Conservation (phyloP, 2,888 invertebrate genomes). For the Hypolimnas misippus region DNA sequence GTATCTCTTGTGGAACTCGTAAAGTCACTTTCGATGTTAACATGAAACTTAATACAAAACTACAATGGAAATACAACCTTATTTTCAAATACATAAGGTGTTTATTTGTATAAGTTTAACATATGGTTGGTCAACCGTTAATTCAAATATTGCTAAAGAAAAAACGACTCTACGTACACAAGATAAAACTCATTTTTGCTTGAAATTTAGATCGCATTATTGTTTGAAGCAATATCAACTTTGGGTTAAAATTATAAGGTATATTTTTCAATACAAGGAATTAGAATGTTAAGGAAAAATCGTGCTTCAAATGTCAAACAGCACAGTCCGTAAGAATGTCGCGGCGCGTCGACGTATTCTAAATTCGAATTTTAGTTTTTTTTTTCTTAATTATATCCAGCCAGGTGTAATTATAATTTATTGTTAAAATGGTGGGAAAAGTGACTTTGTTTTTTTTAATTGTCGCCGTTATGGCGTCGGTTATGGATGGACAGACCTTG, state of each 20-base stretch:
- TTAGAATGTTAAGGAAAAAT: constrained; percentile 48
- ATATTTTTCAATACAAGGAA: constrained; percentile 29
- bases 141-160: constrained; percentile 1
- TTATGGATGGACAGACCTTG: constrained; percentile 72
- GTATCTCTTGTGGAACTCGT: constrained; percentile 39
- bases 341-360: constrained; percentile 54
- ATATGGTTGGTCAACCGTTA: constrained; percentile 48
- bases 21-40: constrained; percentile 49
- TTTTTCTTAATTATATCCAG: constrained; percentile 32
- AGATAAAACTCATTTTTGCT: constrained; percentile 28
- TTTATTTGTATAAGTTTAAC: constrained; percentile 9
- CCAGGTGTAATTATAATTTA: not conserved
- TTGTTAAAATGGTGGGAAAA: constrained; percentile 54
- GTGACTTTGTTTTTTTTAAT: constrained; percentile 55
- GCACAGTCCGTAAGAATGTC: constrained; percentile 54
- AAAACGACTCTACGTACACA: constrained; percentile 9
- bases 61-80: constrained; percentile 30
- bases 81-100: not conserved
- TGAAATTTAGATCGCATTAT: not conserved
- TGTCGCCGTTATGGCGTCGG: constrained; percentile 55
- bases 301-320: constrained; percentile 59
- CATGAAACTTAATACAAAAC: constrained; percentile 42
- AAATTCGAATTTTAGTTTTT: constrained; percentile 48
- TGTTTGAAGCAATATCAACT: not conserved
- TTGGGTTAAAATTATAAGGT: not conserved